Evolutionary conservation across 1,140 invertebrate genomes (phyloP), one percentile per base, ranked within the genome.

Genomic region (Frieseomelitta varia): DNA sequence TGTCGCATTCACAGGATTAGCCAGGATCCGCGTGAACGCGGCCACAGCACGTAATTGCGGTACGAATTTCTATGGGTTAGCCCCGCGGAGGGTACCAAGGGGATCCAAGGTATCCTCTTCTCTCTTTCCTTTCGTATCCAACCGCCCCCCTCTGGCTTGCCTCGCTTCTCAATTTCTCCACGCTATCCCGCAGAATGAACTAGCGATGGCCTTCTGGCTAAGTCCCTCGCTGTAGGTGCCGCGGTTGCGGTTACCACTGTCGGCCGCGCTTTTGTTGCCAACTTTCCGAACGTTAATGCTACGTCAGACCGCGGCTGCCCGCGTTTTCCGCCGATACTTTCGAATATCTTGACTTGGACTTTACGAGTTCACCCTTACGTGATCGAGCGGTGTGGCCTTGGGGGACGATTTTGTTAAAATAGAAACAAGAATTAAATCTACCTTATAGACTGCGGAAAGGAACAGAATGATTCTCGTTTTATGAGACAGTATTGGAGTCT

Each of bases 1-100:
- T 92, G 87, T 83, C 90, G 81, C 92, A 93, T 93, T 93, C 93
- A 93, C 76, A 51, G 92, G 91, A 93, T 93, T 93, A 92, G 90
- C 87, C 89, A 90, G 87, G 88, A 93, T 92, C 88, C 90, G 90
- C 88, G 90, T 81, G 88, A 91, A 91, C 90, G 92, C 91, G 89
- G 88, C 92, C 91, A 88, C 90, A 90, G 88, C 89, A 89, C 92
- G 90, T 93, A 93, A 93, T 93, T 93, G 92, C 91, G 84, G 84
- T 88, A 87, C 90, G 89, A 91, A 93, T 93, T 93, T 93, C 92
- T 91, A 93, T 93, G 89, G 92, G 89, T 88, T 89, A 82, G 82
- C 81, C 87, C 87, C 75, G 87, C 83, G 85, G 53, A 87, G 85
- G 81, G 80, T 78, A 80, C 81, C 39, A 47, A 47, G 39, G 68